Evolutionary conservation across 1,140 invertebrate species (phyloP).

Genomic region (Gryllus bimaculatus): DNA sequence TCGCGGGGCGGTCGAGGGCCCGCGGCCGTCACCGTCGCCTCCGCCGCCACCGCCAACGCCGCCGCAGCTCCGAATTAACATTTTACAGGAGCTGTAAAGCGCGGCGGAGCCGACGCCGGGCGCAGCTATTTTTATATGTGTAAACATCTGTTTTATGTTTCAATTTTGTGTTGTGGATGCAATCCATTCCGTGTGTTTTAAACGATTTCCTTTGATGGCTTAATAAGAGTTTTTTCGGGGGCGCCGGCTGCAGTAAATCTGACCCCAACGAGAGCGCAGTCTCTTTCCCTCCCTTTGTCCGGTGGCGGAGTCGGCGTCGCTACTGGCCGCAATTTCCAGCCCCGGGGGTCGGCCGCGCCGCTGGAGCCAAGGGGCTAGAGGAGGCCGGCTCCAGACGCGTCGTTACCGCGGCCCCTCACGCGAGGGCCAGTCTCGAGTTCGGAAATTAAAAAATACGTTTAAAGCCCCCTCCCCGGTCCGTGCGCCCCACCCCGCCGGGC

Average conservation of each 20-base stretch:
- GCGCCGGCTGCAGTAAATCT: not conserved
- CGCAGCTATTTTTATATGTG: constrained; percentile 1
- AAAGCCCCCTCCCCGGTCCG: not conserved
- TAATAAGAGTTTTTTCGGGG: not conserved
- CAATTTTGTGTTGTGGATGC: constrained; percentile 4
- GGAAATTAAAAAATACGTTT: not conserved
- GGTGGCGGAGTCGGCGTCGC: not conserved
- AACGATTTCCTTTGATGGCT: not conserved
- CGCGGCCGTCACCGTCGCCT: not conserved
- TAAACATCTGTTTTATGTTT: constrained; percentile 6
- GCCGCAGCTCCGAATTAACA: not conserved
- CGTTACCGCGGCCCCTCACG: not conserved
- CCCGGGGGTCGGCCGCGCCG: too few species aligned
- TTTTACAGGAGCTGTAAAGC: constrained; percentile 4
- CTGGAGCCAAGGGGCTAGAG: not conserved
- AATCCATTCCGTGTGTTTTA: not conserved
- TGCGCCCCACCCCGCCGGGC: too few species aligned
- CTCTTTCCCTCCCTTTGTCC: not conserved
- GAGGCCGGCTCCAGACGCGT: not conserved
- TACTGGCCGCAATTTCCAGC: not conserved
- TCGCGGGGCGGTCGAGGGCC: not conserved
- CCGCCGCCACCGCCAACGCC: too few species aligned
- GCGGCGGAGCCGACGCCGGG: too few species aligned
- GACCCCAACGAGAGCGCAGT: not conserved
- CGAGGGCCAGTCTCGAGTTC: not conserved